phyloP scores from a whole-genome alignment of 2,888 invertebrate genomes.

The Drosophila paracracens region DNA sequence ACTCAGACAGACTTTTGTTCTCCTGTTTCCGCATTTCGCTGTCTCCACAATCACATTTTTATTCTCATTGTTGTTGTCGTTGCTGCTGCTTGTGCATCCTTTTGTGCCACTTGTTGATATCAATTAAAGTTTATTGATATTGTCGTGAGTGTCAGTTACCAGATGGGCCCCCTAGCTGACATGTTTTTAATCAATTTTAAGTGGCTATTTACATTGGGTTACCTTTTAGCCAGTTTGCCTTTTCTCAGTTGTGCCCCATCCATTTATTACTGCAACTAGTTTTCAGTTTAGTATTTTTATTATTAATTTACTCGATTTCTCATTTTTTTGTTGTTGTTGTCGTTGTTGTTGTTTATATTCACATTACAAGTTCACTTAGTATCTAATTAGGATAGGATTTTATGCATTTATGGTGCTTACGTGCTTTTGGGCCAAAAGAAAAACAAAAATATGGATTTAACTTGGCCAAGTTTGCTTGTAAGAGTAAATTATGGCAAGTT shows the following conservation, averaged over 20 bases:
- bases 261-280: conserved; percentile 31
- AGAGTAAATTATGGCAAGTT: conserved; percentile 72
- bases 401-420: conserved; percentile 57
- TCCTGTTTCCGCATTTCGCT: conserved; percentile 70
- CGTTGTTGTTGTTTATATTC: conserved; percentile 30
- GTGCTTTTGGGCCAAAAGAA: conserved; percentile 40
- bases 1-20: conserved; percentile 11
- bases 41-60: conserved; percentile 34
- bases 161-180: conserved; percentile 45
- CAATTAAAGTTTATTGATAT: conserved; percentile 78
- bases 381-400: conserved; percentile 69
- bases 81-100: conserved; percentile 36
- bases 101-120: conserved; percentile 77
- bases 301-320: conserved; percentile 53
- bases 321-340: conserved; percentile 26
- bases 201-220: conserved; percentile 69
- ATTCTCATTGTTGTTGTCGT: conserved; percentile 18
- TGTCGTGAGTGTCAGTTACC: conserved; percentile 46
- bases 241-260: conserved; percentile 1
- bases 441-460: neutral
- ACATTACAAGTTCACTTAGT: conserved; percentile 58
- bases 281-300: conserved; percentile 36
- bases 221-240: conserved; percentile 41
- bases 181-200: conserved; percentile 80
- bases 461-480: conserved; percentile 42